phyloP scores from a whole-genome alignment of 2,888 invertebrate genomes.

The Sinopyrophorus schimmeli region DNA sequence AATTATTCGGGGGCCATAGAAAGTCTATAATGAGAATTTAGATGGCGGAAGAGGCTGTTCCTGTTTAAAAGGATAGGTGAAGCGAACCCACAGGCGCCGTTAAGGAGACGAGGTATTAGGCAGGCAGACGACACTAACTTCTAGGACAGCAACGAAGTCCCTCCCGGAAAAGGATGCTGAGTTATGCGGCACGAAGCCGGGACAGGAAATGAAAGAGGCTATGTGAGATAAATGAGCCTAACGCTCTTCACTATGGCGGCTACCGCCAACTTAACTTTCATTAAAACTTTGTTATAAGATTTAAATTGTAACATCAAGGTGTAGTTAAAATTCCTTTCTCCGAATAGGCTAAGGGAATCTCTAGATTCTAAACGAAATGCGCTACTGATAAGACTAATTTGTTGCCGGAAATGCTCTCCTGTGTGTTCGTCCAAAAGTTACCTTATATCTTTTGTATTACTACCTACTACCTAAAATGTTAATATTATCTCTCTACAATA shows the following conservation, averaged over 20 bases:
- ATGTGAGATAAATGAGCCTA: constrained; percentile 48
- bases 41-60: background rate
- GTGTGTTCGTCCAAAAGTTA: too few species aligned
- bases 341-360: constrained; percentile 19
- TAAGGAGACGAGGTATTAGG: constrained; percentile 35
- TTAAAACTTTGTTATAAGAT: constrained; percentile 48
- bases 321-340: constrained; percentile 23
- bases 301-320: constrained; percentile 41
- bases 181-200: constrained; percentile 46
- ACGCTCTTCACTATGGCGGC: constrained; percentile 42
- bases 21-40: background rate
- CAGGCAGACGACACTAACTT: constrained; percentile 38
- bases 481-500: too few species aligned
- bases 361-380: constrained; percentile 16
- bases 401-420: constrained; percentile 10
- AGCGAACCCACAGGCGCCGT: constrained; percentile 2
- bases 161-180: constrained; percentile 45
- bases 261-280: constrained; percentile 46
- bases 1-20: constrained; percentile 5
- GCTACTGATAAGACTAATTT: constrained; percentile 16
- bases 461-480: too few species aligned
- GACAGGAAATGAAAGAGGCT: constrained; percentile 50
- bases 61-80: background rate
- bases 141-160: constrained; percentile 36
- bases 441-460: too few species aligned